Evolutionary conservation across 2,797 vertebrate species (phyloP).

Genomic region (Urosaurus nigricauda): DNA sequence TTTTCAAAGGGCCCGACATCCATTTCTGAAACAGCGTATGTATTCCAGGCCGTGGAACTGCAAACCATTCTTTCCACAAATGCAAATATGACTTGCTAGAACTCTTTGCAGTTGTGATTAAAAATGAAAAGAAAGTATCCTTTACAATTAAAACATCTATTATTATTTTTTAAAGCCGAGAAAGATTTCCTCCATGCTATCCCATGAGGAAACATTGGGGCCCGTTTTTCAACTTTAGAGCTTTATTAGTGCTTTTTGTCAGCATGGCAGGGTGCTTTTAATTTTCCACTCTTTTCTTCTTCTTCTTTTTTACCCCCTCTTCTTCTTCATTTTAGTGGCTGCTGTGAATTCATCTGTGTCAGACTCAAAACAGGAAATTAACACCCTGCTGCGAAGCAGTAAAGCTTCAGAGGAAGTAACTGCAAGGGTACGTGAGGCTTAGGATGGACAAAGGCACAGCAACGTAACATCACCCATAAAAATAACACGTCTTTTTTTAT

Average conservation of each 20-base stretch:
- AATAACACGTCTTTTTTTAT: conserved; percentile 61
- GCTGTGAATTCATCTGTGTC: conserved; percentile 69
- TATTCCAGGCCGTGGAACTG: conserved; percentile 46
- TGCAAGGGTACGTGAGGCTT: conserved; percentile 58
- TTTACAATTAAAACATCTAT: conserved; percentile 57
- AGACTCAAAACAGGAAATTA: conserved; percentile 79
- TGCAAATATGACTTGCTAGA: conserved; percentile 52
- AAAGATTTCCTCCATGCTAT: conserved; percentile 56
- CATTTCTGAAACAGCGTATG: not conserved
- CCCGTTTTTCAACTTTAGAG: conserved; percentile 70
- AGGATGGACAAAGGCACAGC: conserved; percentile 72
- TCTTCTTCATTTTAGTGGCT: conserved; percentile 52
- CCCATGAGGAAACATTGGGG: conserved; percentile 65
- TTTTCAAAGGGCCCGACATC: conserved; percentile 13
- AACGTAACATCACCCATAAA: conserved; percentile 74
- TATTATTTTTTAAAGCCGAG: conserved; percentile 56
- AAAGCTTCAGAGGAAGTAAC: conserved; percentile 74
- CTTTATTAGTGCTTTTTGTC: conserved; percentile 73
- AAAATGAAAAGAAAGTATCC: conserved; percentile 52
- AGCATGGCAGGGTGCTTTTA: conserved; percentile 57
- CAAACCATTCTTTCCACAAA: conserved; percentile 50
- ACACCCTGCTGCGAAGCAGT: conserved; percentile 71
- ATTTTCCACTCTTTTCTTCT: not conserved
- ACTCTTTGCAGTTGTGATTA: conserved; percentile 59
- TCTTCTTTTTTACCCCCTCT: conserved; percentile 46